A percentile compares a stretch with the other conserved stretches of the same genome.
phyloP scores from a whole-genome alignment of 2,797 vertebrate genomes.

The Gobionotothen gibberifrons region DNA sequence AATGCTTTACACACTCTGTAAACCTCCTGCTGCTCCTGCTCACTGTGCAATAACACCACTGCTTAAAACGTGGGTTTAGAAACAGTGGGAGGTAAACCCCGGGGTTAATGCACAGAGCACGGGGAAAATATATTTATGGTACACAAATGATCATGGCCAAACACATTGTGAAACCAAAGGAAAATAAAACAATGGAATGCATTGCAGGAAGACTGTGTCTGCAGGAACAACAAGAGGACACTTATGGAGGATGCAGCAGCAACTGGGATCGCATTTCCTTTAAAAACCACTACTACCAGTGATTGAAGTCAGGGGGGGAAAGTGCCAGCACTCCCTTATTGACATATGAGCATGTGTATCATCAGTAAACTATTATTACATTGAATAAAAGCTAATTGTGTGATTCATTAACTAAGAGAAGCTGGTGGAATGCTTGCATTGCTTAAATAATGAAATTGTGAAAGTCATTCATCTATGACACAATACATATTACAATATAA shows the following conservation, averaged over 20 bases:
- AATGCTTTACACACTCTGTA: slow-evolving; percentile 61
- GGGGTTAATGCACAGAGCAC: slow-evolving; percentile 16
- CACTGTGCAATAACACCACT: slow-evolving; percentile 54
- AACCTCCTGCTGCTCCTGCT: slow-evolving; percentile 59
- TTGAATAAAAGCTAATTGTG: too few relatives aligned
- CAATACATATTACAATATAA: too few relatives aligned
- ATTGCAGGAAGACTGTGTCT: slow-evolving; percentile 42
- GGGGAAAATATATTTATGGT: slow-evolving; percentile 17
- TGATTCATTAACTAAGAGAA: too few relatives aligned
- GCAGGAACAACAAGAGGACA: slow-evolving; percentile 55
- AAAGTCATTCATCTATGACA: too few relatives aligned
- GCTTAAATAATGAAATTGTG: too few relatives aligned
- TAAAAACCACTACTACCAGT: slow-evolving; percentile 7
- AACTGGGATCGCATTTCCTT: slow-evolving; percentile 18
- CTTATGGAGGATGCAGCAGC: slow-evolving; percentile 49
- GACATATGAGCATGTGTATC: too few relatives aligned
- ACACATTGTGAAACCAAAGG: slow-evolving; percentile 37
- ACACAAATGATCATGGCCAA: slow-evolving; percentile 15
- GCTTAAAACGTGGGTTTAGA: slow-evolving; percentile 44
- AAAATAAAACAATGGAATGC: slow-evolving; percentile 58
- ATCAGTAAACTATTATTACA: too few relatives aligned
- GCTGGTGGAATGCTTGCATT: too few relatives aligned
- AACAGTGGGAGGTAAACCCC: slow-evolving; percentile 52
- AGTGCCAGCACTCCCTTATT: too few relatives aligned
- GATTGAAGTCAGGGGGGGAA: too few relatives aligned